Percentiles rank a stretch among this genome's conserved stretches.
Conservation (phyloP, 2,113 vertebrate genomes). For the Acanthisitta chloris region DNA sequence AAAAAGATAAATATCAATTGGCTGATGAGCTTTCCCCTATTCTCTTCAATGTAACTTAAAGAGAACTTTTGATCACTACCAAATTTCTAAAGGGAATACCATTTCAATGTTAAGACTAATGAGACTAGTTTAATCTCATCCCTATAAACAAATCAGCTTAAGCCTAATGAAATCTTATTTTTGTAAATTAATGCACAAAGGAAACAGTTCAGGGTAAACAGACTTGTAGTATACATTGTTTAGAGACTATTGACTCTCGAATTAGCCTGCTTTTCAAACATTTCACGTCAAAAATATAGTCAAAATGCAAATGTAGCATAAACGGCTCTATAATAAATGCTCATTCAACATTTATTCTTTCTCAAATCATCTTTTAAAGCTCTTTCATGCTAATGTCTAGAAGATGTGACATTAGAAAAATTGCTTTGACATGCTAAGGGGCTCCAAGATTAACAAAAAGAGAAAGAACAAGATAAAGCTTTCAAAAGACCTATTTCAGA, state of each 20-base stretch:
- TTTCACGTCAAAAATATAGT: slow-evolving; percentile 69
- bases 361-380: slow-evolving; percentile 91
- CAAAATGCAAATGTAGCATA: slow-evolving; percentile 80
- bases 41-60: background rate
- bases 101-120: slow-evolving; percentile 2
- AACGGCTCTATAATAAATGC: slow-evolving; percentile 81
- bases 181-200: slow-evolving; percentile 63
- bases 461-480: slow-evolving; percentile 98
- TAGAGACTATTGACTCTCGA: slow-evolving; percentile 74
- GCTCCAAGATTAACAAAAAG: slow-evolving; percentile 95
- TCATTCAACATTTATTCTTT: slow-evolving; percentile 88
- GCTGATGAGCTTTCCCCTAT: background rate
- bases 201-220: slow-evolving; percentile 69
- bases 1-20: background rate
- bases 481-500: slow-evolving; percentile 98
- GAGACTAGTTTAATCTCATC: slow-evolving; percentile 53
- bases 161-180: slow-evolving; percentile 66
- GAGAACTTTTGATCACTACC: slow-evolving; percentile 29
- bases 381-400: slow-evolving; percentile 96
- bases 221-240: slow-evolving; percentile 64
- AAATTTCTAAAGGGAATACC: slow-evolving; percentile 38
- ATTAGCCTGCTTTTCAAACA: slow-evolving; percentile 74
- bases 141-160: slow-evolving; percentile 60
- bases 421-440: slow-evolving; percentile 97
- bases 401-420: slow-evolving; percentile 99